Conservation (phyloP, 2,888 invertebrate species). For the Tineola bisselliella region DNA sequence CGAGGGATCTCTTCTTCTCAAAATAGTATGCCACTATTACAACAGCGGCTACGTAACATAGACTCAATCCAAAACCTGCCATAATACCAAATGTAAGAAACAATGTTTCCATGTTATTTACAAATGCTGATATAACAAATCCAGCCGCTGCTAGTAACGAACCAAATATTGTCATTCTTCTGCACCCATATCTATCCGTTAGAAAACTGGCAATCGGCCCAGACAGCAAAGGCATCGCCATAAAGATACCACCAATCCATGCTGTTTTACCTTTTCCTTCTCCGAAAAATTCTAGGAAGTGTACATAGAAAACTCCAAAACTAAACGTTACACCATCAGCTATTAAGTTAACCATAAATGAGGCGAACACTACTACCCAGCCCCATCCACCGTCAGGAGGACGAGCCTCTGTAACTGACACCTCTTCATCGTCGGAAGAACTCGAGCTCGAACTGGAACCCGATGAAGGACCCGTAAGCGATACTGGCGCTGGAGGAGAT, state of each 20-base stretch:
- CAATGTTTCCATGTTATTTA: constrained; percentile 78
- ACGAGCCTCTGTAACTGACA: constrained; percentile 72
- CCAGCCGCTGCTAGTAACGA: constrained; percentile 79
- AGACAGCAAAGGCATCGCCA: constrained; percentile 88
- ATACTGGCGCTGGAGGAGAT: constrained; percentile 43
- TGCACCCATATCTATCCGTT: constrained; percentile 85
- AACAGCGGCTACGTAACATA: constrained; percentile 90
- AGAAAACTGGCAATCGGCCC: constrained; percentile 87
- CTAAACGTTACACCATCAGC: constrained; percentile 94
- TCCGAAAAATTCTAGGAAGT: constrained; percentile 85
- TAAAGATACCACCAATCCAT: constrained; percentile 89
- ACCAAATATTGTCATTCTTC: constrained; percentile 80
- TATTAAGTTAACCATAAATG: constrained; percentile 89
- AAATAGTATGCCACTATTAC: constrained; percentile 92
- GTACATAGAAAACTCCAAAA: constrained; percentile 89
- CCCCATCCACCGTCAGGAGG: constrained; percentile 93
- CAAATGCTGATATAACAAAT: constrained; percentile 80
- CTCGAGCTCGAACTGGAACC: constrained; percentile 59
- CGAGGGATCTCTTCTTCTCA: constrained; percentile 83
- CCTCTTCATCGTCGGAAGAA: constrained; percentile 71
- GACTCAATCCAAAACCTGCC: constrained; percentile 84
- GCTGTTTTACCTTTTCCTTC: constrained; percentile 88
- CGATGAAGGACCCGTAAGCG: constrained; percentile 37
- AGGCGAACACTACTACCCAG: constrained; percentile 90
- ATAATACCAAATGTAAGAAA: constrained; percentile 85